Evolutionary conservation across 2,113 vertebrate genomes (phyloP).

Genomic region (Nymphicus hollandicus): DNA sequence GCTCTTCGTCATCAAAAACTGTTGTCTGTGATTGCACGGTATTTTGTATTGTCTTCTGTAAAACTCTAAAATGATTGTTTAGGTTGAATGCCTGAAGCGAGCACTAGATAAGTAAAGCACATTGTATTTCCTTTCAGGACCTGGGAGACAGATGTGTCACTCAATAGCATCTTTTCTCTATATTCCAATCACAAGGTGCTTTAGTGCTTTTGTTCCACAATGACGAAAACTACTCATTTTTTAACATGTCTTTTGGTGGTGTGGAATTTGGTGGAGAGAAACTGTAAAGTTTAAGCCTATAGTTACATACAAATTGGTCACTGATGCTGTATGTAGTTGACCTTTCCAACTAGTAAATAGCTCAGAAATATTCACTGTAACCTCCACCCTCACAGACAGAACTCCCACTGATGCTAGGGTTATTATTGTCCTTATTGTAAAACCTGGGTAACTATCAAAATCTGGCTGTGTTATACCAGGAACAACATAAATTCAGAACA

Average conservation of each 20-base stretch:
- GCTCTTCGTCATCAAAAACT: neutral
- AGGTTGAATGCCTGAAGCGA: slow-evolving; percentile 1
- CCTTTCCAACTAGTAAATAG: neutral
- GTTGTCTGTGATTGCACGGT: neutral
- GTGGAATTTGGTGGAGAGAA: neutral
- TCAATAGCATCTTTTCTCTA: neutral
- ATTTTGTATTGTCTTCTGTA: slow-evolving; percentile 18
- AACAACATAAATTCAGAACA: neutral
- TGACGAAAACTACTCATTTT: neutral
- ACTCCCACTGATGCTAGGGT: neutral
- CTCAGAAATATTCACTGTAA: neutral
- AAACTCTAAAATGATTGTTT: slow-evolving; percentile 18
- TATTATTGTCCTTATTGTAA: neutral
- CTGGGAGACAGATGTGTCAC: neutral
- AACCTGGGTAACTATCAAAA: neutral
- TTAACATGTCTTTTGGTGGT: neutral
- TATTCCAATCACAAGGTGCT: neutral
- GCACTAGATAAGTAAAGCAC: neutral
- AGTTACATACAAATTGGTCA: neutral
- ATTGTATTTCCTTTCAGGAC: neutral
- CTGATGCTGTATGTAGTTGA: rapidly evolving
- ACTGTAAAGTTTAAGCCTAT: neutral
- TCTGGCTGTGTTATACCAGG: neutral
- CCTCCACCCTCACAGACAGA: neutral
- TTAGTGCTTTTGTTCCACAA: slow-evolving; percentile 21